Percentiles rank a stretch among this genome's conserved stretches.
Conservation (phyloP, 2,797 vertebrate genomes). For the Urocyon cinereoargenteus region DNA sequence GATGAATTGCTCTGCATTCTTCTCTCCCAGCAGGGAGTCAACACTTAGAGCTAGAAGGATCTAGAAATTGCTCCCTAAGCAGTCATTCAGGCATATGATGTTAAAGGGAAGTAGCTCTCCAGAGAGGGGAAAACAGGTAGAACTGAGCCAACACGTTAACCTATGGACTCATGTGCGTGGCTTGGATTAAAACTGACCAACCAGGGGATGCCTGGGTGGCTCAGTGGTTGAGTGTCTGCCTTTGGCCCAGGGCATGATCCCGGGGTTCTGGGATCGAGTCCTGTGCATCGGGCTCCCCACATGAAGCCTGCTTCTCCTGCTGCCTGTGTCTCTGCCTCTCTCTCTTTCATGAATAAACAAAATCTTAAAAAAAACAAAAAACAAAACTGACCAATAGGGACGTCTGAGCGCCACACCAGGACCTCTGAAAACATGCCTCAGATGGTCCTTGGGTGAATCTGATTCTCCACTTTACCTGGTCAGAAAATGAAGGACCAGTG, state of each 20-base stretch:
- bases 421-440: neutral
- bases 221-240: too few relatives aligned
- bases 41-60: neutral
- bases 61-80: neutral
- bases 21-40: neutral
- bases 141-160: accelerated
- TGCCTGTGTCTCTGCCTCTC: too few relatives aligned
- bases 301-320: too few relatives aligned
- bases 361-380: too few relatives aligned
- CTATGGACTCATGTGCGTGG: accelerated
- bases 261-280: too few relatives aligned
- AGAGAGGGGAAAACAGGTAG: neutral
- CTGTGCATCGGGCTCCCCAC: too few relatives aligned
- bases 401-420: too few relatives aligned
- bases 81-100: neutral
- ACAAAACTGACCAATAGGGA: neutral
- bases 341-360: too few relatives aligned
- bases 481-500: neutral
- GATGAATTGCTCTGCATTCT: neutral
- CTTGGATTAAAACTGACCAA: neutral
- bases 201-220: too few relatives aligned
- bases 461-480: neutral
- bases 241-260: too few relatives aligned
- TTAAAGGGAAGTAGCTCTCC: neutral
- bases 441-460: too few relatives aligned